phyloP scores from a whole-genome alignment of 2,113 vertebrate genomes.

The Halcyon malimbica region DNA sequence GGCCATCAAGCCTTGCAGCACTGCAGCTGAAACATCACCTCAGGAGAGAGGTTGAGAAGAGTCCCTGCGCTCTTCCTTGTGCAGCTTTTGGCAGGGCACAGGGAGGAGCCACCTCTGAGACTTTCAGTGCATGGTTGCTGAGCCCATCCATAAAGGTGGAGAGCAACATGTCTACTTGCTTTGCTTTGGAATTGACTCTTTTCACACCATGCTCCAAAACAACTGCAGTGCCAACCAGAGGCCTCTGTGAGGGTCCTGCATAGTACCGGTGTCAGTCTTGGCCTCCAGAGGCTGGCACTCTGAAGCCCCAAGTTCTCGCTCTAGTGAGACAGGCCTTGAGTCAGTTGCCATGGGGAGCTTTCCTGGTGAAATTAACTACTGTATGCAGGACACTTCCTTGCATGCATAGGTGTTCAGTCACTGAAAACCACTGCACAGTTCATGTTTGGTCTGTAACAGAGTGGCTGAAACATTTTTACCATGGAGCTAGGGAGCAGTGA shows the following conservation, averaged over 20 bases:
- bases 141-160: background rate
- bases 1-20: background rate
- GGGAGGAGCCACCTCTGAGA: background rate
- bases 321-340: accelerated
- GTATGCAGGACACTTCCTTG: background rate
- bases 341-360: background rate
- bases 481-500: background rate
- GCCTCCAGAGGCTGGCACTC: background rate
- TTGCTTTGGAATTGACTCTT: background rate
- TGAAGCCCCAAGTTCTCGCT: background rate
- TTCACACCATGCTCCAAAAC: background rate
- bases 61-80: background rate
- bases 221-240: background rate
- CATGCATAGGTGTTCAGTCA: accelerated
- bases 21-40: background rate
- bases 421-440: background rate
- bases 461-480: background rate
- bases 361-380: background rate
- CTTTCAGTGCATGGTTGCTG: accelerated
- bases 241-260: background rate
- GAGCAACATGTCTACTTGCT: background rate
- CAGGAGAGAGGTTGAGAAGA: background rate
- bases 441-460: background rate
- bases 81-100: background rate
- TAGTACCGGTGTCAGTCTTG: background rate